Percentiles rank a stretch among this genome's conserved stretches.
Evolutionary conservation across 1,140 invertebrate species (phyloP).

Genomic region (Rhagoletis zephyria): DNA sequence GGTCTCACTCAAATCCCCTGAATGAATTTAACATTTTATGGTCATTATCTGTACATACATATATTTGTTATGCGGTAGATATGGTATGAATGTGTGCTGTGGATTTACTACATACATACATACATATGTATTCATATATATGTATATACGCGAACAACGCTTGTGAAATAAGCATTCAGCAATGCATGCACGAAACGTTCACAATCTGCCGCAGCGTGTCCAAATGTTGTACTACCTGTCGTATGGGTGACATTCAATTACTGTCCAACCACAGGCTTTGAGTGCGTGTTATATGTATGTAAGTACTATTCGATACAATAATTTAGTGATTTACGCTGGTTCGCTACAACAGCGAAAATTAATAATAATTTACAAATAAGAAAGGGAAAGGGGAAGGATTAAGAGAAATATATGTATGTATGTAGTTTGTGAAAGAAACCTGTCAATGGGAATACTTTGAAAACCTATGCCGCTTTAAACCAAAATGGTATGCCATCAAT

Average conservation of each 20-base stretch:
- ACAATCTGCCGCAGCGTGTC: neutral
- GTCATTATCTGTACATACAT: neutral
- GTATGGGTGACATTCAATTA: conserved; percentile 10
- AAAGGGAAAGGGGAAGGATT: too few species aligned
- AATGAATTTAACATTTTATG: neutral
- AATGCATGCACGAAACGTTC: neutral
- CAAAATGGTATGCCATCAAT: too few species aligned
- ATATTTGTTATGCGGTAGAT: neutral
- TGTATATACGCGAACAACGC: neutral
- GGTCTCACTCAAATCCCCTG: neutral
- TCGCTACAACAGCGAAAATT: too few species aligned
- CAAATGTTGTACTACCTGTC: neutral
- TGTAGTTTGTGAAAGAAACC: too few species aligned
- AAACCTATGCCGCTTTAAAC: too few species aligned
- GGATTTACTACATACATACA: neutral
- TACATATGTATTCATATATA: neutral
- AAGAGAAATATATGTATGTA: too few species aligned
- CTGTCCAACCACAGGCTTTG: too few species aligned
- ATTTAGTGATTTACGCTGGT: too few species aligned
- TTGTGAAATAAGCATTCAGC: neutral
- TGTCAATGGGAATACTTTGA: too few species aligned
- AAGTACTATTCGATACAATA: too few species aligned
- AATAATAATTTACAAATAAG: too few species aligned
- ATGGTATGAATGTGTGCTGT: neutral
- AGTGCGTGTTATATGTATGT: too few species aligned